These are phyloP conservation scores for Baryphthengus martii DNA, from an alignment of 2,113 vertebrate genomes.

Conservation along the genomic window DNA sequence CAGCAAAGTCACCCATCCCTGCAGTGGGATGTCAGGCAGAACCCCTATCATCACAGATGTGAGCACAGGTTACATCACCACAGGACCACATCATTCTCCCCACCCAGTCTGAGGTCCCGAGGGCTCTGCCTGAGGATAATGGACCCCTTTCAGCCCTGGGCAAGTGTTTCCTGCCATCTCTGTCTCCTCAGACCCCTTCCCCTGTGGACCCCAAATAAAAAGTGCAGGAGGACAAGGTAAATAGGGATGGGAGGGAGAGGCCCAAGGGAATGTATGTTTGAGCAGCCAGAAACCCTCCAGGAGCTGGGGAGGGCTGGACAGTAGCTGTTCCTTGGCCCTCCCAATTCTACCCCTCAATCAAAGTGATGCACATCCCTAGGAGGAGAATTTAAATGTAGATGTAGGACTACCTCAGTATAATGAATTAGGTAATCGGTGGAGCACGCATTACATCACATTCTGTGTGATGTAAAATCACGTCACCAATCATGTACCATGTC, in stretches of 20 bases:
- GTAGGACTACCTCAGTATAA: not conserved
- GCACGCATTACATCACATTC: too few species aligned
- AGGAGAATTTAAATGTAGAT: not conserved
- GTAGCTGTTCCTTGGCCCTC: not conserved
- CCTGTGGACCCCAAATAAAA: rapidly evolving
- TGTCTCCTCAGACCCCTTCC: not conserved
- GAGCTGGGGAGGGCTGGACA: not conserved
- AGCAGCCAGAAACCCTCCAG: rapidly evolving
- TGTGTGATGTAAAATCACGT: not conserved
- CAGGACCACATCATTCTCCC: not conserved
- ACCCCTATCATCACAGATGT: rapidly evolving
- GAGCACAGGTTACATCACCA: rapidly evolving
- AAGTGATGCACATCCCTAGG: not conserved
- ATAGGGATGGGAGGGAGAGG: not conserved
- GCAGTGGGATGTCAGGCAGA: not conserved
- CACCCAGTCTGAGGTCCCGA: not conserved
- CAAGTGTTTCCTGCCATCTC: not conserved
- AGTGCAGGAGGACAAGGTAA: not conserved
- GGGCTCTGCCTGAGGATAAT: not conserved
- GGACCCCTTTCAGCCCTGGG: not conserved
- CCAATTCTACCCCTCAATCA: not conserved
- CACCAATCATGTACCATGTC: not conserved
- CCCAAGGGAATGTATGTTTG: not conserved
- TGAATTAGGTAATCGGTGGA: not conserved
- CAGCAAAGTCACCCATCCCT: not conserved